A percentile compares a stretch with the other conserved stretches of the same genome.
Conservation (phyloP, 2,797 vertebrate species). For the Coluber constrictor region DNA sequence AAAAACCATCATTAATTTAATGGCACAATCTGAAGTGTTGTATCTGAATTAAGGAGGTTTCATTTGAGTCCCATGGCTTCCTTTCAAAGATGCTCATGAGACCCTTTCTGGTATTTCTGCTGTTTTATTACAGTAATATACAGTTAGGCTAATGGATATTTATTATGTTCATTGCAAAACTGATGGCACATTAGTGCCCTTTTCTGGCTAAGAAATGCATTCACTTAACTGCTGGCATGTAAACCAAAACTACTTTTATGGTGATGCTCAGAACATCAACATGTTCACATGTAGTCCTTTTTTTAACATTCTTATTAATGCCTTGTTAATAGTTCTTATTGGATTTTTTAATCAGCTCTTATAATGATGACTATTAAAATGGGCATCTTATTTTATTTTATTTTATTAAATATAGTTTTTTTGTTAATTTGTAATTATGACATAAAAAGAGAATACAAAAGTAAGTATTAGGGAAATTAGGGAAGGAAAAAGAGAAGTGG, state of each 20-base stretch:
- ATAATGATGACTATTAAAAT: neutral
- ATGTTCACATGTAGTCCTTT: neutral
- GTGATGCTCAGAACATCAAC: neutral
- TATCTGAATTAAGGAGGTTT: neutral
- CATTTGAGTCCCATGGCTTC: neutral
- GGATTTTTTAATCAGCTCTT: neutral
- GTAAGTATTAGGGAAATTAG: too few relatives aligned
- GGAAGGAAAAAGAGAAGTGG: too few relatives aligned
- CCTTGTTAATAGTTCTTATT: neutral
- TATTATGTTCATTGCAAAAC: slow-evolving; percentile 10
- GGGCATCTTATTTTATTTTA: neutral
- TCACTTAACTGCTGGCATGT: neutral
- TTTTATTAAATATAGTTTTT: too few relatives aligned
- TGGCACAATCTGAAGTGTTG: neutral
- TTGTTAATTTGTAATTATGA: too few relatives aligned
- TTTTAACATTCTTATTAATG: neutral
- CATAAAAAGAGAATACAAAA: too few relatives aligned
- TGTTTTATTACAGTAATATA: slow-evolving; percentile 11
- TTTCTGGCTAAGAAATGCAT: neutral
- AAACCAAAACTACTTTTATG: neutral
- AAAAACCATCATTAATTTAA: neutral
- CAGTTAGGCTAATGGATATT: neutral
- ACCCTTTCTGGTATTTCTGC: neutral
- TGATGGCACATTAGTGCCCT: neutral
- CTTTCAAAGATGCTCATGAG: neutral